A percentile compares a stretch with the other conserved stretches of the same genome.
Evolutionary conservation across 2,113 vertebrate species (phyloP).

Genomic region (Aptenodytes patagonicus): DNA sequence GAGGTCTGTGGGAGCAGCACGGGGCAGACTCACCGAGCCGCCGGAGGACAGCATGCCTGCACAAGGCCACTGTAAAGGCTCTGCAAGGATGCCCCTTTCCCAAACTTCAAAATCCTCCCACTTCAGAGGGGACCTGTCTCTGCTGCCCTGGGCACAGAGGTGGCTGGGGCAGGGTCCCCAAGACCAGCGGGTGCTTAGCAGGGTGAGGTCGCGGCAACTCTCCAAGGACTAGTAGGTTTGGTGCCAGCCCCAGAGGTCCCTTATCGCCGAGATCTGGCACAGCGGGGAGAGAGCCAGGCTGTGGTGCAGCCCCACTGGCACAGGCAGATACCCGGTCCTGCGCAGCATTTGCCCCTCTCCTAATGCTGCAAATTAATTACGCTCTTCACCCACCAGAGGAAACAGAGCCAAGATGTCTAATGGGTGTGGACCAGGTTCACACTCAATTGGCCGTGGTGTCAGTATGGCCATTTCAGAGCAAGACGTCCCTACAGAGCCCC

Average conservation of each 20-base stretch:
- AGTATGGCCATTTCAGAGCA: background rate
- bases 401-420: background rate
- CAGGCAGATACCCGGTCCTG: background rate
- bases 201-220: accelerated
- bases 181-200: background rate
- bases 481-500: too few relatives aligned
- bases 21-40: background rate
- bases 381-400: too few relatives aligned
- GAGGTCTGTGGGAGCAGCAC: background rate
- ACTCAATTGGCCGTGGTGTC: background rate
- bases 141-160: background rate
- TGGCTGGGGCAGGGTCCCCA: background rate
- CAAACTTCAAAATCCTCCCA: background rate
- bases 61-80: accelerated
- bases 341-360: background rate
- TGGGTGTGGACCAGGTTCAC: accelerated
- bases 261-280: accelerated
- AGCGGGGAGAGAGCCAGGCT: background rate
- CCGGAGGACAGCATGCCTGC: accelerated
- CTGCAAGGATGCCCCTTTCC: background rate
- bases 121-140: background rate
- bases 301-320: background rate
- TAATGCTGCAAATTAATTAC: background rate
- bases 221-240: background rate
- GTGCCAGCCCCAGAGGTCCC: background rate